These are phyloP conservation scores for Drosophila littoralis DNA, from an alignment of 1,140 invertebrate genomes.

Conservation along the genomic window DNA sequence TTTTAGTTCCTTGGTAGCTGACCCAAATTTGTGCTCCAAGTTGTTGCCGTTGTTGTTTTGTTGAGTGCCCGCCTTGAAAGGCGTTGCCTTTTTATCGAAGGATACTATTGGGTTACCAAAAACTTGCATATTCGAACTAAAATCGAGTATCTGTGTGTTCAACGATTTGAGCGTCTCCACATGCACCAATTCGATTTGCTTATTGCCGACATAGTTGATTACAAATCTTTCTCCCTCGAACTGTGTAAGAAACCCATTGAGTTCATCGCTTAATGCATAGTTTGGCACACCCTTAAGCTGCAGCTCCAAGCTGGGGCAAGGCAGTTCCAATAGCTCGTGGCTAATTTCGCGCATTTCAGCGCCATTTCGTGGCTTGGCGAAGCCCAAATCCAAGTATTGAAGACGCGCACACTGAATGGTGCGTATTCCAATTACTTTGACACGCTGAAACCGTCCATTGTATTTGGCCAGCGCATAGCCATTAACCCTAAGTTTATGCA, in stretches of 20 bases:
- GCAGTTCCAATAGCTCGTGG: constrained; percentile 45
- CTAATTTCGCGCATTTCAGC: constrained; percentile 53
- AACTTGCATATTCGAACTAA: constrained; percentile 10
- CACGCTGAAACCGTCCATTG: constrained; percentile 43
- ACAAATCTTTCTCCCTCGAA: constrained; percentile 41
- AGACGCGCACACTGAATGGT: constrained; percentile 16
- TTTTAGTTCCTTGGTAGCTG: not conserved
- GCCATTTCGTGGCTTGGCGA: not conserved
- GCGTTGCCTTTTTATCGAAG: not conserved
- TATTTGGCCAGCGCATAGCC: constrained; percentile 34
- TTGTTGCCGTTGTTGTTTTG: not conserved
- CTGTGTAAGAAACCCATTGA: constrained; percentile 16
- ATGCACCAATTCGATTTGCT: constrained; percentile 39
- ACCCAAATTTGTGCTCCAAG: not conserved
- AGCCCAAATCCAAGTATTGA: constrained; percentile 59
- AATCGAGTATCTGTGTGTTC: constrained; percentile 41
- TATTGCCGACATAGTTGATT: not conserved
- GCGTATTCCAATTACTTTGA: constrained; percentile 17
- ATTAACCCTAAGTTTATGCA: constrained; percentile 1
- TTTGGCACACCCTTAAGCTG: constrained; percentile 50
- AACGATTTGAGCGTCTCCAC: constrained; percentile 25
- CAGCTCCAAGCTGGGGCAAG: constrained; percentile 34
- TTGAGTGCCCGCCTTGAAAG: not conserved
- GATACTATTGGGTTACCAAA: not conserved
- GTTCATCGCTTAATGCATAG: constrained; percentile 13